Conservation (phyloP, 1,140 invertebrate genomes). For the Polypedilum vanderplanki region DNA sequence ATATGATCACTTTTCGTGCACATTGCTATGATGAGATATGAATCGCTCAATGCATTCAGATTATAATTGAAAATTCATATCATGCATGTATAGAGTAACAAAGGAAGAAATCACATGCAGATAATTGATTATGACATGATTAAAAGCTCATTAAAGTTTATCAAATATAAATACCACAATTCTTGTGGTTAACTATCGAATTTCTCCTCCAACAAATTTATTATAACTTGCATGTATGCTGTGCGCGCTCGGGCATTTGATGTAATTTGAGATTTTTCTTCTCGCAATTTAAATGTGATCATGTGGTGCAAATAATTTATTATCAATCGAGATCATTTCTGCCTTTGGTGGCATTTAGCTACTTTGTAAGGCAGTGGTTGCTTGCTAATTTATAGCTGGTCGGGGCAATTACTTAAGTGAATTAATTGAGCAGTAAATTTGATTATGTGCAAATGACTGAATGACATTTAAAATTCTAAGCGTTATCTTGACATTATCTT, state of each 20-base stretch:
- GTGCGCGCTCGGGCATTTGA: not conserved
- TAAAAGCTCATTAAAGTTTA: slow-evolving; percentile 24
- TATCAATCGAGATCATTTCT: not conserved
- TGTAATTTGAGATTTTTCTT: slow-evolving; percentile 13
- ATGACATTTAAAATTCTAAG: too few species aligned
- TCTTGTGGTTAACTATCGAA: not conserved
- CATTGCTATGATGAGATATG: not conserved
- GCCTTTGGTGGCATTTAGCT: not conserved
- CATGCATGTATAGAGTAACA: not conserved
- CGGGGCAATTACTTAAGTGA: too few species aligned
- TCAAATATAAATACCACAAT: not conserved
- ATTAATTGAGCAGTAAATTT: too few species aligned
- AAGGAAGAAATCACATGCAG: not conserved
- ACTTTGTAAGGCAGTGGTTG: not conserved
- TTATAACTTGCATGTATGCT: not conserved
- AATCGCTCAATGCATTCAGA: too few species aligned
- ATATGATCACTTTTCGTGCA: not conserved
- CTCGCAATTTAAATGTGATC: not conserved
- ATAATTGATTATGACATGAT: slow-evolving; percentile 24
- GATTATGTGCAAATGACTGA: too few species aligned
- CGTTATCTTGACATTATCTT: too few species aligned
- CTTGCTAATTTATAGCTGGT: too few species aligned
- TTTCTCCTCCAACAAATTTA: not conserved
- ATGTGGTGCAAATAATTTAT: slow-evolving; percentile 13
- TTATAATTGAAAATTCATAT: not conserved